Conservation (phyloP, 2,797 vertebrate genomes). For the Gambelia wislizenii region DNA sequence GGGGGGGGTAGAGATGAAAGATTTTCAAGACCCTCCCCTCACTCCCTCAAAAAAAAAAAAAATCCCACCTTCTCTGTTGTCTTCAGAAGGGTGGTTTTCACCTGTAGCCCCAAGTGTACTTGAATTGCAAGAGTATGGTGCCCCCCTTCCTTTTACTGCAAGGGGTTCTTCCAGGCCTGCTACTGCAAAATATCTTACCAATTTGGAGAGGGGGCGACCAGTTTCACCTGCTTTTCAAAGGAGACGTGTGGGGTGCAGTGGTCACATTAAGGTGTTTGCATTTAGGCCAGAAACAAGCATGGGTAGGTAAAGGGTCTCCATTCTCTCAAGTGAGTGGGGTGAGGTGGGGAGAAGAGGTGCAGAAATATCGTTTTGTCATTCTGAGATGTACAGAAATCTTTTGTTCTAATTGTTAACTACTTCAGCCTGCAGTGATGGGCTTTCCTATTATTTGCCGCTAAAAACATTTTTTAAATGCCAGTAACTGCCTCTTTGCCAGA, state of each 20-base stretch:
- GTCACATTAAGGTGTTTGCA: not conserved
- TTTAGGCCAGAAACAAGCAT: not conserved
- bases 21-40: no score
- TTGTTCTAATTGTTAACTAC: slow-evolving; percentile 20
- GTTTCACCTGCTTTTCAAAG: not conserved
- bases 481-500: slow-evolving; percentile 12
- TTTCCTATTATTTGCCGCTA: not conserved
- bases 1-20: no score
- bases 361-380: not conserved
- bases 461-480: not conserved
- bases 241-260: not conserved
- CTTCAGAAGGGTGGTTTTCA: no score
- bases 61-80: not conserved
- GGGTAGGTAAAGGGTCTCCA: rapidly evolving
- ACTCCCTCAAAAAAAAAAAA: no score
- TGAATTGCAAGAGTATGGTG: not conserved
- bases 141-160: not conserved
- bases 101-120: not conserved
- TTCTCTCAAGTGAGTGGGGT: not conserved
- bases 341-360: no score
- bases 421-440: not conserved
- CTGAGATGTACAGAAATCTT: slow-evolving; percentile 34
- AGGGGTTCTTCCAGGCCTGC: not conserved
- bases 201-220: no score
- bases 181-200: no score